Evolutionary conservation across 2,113 vertebrate species (phyloP).

Genomic region (Ariopsis seemanni): DNA sequence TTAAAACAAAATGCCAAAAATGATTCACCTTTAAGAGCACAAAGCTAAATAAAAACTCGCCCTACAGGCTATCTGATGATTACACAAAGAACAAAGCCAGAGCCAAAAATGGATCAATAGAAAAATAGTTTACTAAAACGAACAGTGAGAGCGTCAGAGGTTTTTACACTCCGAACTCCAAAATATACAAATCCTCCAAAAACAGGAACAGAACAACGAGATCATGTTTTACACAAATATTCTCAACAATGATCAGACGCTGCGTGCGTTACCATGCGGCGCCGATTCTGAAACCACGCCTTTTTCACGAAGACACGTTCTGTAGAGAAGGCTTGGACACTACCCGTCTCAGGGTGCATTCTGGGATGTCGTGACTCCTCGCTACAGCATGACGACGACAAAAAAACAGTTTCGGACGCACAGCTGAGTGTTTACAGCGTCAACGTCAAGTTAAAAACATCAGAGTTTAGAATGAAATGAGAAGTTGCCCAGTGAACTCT

Average conservation of each 20-base stretch:
- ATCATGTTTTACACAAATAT: background rate
- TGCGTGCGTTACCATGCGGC: background rate
- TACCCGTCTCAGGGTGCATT: background rate
- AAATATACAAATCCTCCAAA: constrained; percentile 2
- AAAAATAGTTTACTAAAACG: constrained; percentile 32
- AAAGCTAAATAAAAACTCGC: background rate
- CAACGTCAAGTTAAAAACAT: background rate
- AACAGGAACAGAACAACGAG: background rate
- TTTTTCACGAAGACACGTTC: background rate
- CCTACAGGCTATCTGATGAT: background rate
- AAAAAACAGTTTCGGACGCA: background rate
- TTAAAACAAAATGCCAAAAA: background rate
- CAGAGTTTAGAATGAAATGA: background rate
- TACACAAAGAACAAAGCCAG: background rate
- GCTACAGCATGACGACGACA: background rate
- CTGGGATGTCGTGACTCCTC: background rate
- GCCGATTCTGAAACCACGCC: background rate
- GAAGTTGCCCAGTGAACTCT: background rate
- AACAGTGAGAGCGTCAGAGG: background rate
- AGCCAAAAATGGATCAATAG: background rate
- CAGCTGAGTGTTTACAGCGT: background rate
- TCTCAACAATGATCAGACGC: background rate
- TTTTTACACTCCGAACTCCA: background rate
- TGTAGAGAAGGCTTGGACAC: background rate
- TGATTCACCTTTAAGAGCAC: background rate